phyloP scores from a whole-genome alignment of 2,797 vertebrate species.

The Huso huso region DNA sequence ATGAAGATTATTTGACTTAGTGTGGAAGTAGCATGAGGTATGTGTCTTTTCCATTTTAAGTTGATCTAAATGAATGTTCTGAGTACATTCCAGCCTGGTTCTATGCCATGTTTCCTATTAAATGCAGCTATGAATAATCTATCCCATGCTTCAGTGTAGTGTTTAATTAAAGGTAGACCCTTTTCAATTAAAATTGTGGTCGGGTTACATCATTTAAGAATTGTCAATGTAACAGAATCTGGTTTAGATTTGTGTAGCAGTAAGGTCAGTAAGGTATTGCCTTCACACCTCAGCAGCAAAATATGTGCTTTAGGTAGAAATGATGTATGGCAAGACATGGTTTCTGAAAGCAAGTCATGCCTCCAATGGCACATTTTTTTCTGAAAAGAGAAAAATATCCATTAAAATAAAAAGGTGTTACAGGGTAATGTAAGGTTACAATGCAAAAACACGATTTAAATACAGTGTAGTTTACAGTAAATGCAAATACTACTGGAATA shows the following conservation, averaged over 20 bases:
- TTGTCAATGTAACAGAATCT: slow-evolving; percentile 43
- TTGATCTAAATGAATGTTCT: slow-evolving; percentile 38
- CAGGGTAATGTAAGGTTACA: too few species aligned
- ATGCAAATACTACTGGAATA: too few species aligned
- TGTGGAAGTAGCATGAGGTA: slow-evolving; percentile 41
- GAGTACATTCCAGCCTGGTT: slow-evolving; percentile 28
- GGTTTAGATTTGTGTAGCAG: slow-evolving; percentile 46
- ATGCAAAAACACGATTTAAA: too few species aligned
- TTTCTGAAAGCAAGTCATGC: slow-evolving; percentile 38
- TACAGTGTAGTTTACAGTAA: too few species aligned
- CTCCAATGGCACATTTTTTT: too few species aligned
- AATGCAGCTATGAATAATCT: slow-evolving; percentile 45
- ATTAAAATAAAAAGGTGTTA: too few species aligned
- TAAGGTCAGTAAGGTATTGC: slow-evolving; percentile 32
- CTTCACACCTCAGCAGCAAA: slow-evolving; percentile 43
- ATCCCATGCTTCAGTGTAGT: slow-evolving; percentile 41
- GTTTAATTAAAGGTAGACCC: slow-evolving; percentile 54
- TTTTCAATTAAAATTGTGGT: slow-evolving; percentile 39
- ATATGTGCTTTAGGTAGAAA: slow-evolving; percentile 32
- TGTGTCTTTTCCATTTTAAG: slow-evolving; percentile 34
- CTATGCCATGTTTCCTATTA: slow-evolving; percentile 33
- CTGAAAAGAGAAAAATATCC: too few species aligned
- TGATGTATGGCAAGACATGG: slow-evolving; percentile 35
- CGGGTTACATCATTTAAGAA: slow-evolving; percentile 43
- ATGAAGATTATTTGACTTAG: slow-evolving; percentile 38